These are phyloP conservation scores for Arbacia lixula DNA, from an alignment of 53 echinoderm and acorn worm genomes.

Conservation along the genomic window DNA sequence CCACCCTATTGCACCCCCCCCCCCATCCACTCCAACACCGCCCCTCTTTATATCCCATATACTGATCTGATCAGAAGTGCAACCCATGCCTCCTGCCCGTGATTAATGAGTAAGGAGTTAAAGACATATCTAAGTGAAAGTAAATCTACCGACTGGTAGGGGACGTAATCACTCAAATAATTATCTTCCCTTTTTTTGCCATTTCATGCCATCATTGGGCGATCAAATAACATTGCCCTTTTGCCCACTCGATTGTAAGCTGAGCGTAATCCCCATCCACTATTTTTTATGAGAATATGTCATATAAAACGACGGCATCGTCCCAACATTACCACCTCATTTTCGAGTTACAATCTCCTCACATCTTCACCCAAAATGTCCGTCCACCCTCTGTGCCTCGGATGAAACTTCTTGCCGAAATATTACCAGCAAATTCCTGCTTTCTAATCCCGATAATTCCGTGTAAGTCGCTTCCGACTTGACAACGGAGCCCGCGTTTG, in stretches of 20 bases:
- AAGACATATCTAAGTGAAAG: too few relatives aligned
- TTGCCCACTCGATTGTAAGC: constrained; percentile 2
- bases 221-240: constrained; percentile 28
- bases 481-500: constrained; percentile 42
- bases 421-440: not conserved
- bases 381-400: not conserved
- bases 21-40: too few relatives aligned
- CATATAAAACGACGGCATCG: constrained; percentile 7
- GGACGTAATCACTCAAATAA: too few relatives aligned
- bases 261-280: not conserved
- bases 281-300: constrained; percentile 11
- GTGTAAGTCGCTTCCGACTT: constrained; percentile 25
- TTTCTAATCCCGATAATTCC: constrained; percentile 45
- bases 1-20: too few relatives aligned
- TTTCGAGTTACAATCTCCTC: constrained; percentile 1
- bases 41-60: too few relatives aligned
- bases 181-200: constrained; percentile 17
- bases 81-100: too few relatives aligned
- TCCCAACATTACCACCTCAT: constrained; percentile 26
- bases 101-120: too few relatives aligned
- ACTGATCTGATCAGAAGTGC: too few relatives aligned
- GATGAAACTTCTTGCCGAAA: constrained; percentile 21
- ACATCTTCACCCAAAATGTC: constrained; percentile 30
- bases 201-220: constrained; percentile 18
- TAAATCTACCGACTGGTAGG: too few relatives aligned